phyloP scores from a whole-genome alignment of 1,140 invertebrate genomes.

The Hetaerina americana region DNA sequence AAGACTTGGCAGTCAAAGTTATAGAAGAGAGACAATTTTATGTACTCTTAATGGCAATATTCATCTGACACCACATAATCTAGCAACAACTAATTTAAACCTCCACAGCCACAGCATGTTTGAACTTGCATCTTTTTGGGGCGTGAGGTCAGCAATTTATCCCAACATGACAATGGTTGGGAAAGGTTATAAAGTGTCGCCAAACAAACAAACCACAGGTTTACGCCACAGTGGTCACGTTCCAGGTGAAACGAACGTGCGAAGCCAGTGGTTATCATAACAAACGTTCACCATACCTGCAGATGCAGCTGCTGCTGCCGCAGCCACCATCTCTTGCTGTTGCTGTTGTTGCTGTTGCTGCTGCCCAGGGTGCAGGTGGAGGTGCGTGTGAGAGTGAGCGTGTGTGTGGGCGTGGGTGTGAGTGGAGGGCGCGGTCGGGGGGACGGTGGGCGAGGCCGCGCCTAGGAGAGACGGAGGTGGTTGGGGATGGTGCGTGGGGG shows the following conservation, averaged over 20 bases:
- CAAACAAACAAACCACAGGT: conserved; percentile 13
- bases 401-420: conserved; percentile 80
- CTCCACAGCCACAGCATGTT: too few species aligned
- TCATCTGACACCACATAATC: too few species aligned
- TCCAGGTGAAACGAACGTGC: conserved; percentile 30
- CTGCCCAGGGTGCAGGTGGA: conserved; percentile 74
- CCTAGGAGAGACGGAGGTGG: conserved; percentile 30
- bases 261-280: too few species aligned
- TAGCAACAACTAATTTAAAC: too few species aligned
- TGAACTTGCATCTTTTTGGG: too few species aligned
- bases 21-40: too few species aligned
- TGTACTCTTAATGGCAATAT: too few species aligned
- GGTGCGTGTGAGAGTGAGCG: conserved; percentile 57
- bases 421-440: conserved; percentile 27
- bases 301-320: conserved; percentile 32
- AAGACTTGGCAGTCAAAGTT: too few species aligned
- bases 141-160: background rate
- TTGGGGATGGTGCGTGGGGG: background rate
- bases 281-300: conserved; percentile 3
- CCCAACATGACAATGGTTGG: too few species aligned
- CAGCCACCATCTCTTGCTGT: conserved; percentile 41
- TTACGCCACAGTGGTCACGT: conserved; percentile 27
- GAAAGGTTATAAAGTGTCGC: background rate
- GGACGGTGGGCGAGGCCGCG: conserved; percentile 22
- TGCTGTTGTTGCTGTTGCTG: conserved; percentile 63